These are phyloP conservation scores for Heliconius melpomene DNA, from an alignment of 1,140 invertebrate genomes.

Conservation along the genomic window DNA sequence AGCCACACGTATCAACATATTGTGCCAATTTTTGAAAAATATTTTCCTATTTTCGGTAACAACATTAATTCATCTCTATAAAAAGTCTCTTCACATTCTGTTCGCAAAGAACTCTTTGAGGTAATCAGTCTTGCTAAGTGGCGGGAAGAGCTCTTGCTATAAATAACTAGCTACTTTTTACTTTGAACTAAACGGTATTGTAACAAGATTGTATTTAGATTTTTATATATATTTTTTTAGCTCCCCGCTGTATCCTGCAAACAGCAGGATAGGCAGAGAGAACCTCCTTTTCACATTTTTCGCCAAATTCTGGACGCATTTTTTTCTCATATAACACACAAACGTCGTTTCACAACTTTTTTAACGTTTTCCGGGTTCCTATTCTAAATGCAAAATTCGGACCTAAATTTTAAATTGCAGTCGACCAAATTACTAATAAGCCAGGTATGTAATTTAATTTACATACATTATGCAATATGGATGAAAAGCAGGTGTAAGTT, in stretches of 20 bases:
- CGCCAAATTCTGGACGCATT: no score
- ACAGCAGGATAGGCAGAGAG: neutral
- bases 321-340: no score
- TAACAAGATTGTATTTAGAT: neutral
- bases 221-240: neutral
- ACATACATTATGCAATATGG: neutral
- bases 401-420: no score
- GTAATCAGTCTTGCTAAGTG: constrained; percentile 14
- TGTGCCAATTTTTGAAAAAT: neutral
- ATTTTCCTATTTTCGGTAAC: neutral
- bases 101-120: constrained; percentile 8
- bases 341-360: no score
- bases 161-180: constrained; percentile 11
- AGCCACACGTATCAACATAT: neutral
- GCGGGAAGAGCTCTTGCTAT: constrained; percentile 12
- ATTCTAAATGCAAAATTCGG: no score
- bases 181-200: neutral
- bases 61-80: constrained; percentile 11
- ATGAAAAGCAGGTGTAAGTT: neutral
- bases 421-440: neutral
- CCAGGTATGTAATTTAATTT: neutral
- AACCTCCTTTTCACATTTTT: neutral
- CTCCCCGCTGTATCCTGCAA: no score
- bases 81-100: constrained; percentile 14
- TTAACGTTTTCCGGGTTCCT: no score